Base-by-base conservation (phyloP, 1,140 invertebrate species). In the Planococcus citri region DNA sequence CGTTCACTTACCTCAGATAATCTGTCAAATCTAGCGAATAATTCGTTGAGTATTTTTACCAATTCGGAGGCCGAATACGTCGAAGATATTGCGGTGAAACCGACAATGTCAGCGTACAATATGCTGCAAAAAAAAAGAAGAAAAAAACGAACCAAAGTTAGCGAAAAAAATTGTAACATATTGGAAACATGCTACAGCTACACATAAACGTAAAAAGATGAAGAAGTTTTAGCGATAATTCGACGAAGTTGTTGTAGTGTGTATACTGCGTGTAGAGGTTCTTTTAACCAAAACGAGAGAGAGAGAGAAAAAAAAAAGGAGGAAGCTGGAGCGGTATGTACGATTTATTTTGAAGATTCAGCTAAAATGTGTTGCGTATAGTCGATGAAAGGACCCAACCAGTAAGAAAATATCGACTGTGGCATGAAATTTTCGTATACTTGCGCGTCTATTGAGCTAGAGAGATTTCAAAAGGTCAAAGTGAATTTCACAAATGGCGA, bases 41-140 rank as follows among this genome's bases (percentile, higher is more conserved):
- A 81, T 79, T 96, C 93, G 79, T 96, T 96, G 64, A 96, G 82
- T 78, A 95, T 95, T 79, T 92, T 92, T 17, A 96, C 93, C 67
- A 95, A 83, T 78, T 96, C 92, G 74, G 92, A 90, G 38, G 93
- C 92, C 37, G 90, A 92, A 81, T 94, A 95, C 0, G 92, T 94
- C 0, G 94, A 98, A 0, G 94, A 94, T 72, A 95, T 94, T 27
- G 92, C 92, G 0, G 93, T 96, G 77, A 95, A 96, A 24, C 92
- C 92, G 4, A 95, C 92, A 75, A 95, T 95, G 78, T 95, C 92
- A 20, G 92, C 92, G 78, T 91, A 92, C 51, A 93, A 82, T 76
- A 94, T 93, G 77, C 88, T 89, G 81, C 29, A 79, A 79, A 25
- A 70, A 58, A 27, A 60, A 10, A 25, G 20, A 60, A 33, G 17